A percentile compares a stretch with the other conserved stretches of the same genome.
These are phyloP conservation scores for Betta splendens DNA, from an alignment of 2,797 vertebrate species.

Conservation along the genomic window DNA sequence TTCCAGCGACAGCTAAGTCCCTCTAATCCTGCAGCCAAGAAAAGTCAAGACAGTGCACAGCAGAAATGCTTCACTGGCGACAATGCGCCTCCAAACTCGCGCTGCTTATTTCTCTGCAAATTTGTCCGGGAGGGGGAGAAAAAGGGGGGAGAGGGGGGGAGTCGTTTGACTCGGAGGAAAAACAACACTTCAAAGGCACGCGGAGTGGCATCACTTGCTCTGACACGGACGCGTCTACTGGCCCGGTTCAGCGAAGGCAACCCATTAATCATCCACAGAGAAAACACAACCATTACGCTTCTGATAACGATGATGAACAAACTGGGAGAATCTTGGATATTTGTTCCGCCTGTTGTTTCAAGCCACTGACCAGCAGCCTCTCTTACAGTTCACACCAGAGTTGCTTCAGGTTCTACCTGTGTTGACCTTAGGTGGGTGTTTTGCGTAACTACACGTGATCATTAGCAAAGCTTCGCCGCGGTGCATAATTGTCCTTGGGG, in stretches of 20 bases:
- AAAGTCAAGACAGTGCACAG: neutral
- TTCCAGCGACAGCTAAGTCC: neutral
- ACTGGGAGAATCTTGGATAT: constrained; percentile 4
- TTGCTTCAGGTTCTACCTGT: constrained; percentile 13
- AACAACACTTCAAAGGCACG: constrained; percentile 25
- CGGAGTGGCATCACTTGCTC: neutral
- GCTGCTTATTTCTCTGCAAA: neutral
- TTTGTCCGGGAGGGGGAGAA: neutral
- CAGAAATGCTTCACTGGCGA: neutral
- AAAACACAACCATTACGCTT: too few species aligned
- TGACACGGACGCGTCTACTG: constrained; percentile 20
- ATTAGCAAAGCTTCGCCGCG: constrained; percentile 20
- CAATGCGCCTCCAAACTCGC: constrained; percentile 2
- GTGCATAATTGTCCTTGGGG: constrained; percentile 13
- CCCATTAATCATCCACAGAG: constrained; percentile 32
- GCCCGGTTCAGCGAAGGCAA: constrained; percentile 26
- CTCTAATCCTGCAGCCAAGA: neutral
- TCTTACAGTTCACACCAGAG: neutral
- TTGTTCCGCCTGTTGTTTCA: constrained; percentile 1
- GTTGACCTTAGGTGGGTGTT: constrained; percentile 15
- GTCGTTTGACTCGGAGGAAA: constrained; percentile 10
- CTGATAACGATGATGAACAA: constrained; percentile 3
- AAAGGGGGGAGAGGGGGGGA: too few species aligned
- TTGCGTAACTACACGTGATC: constrained; percentile 10
- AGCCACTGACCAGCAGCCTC: neutral